Percentiles rank a stretch among this genome's conserved stretches.
phyloP scores from a whole-genome alignment of 1,140 invertebrate genomes.

The Drosophila ironensis region DNA sequence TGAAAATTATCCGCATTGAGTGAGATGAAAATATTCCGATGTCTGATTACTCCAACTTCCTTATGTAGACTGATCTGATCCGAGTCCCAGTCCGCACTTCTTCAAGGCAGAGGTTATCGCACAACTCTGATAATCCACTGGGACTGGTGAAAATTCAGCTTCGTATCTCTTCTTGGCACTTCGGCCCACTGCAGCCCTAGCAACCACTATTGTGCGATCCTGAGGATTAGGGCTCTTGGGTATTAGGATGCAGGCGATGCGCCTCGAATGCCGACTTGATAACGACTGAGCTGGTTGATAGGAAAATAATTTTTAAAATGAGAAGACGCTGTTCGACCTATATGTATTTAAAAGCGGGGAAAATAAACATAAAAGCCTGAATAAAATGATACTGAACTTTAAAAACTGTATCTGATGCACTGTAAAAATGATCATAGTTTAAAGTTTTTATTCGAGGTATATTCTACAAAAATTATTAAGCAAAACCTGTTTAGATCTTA shows the following conservation, averaged over 20 bases:
- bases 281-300: conserved; percentile 52
- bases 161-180: neutral
- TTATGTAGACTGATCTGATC: conserved; percentile 8
- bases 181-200: too few species aligned
- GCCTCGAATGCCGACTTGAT: conserved; percentile 62
- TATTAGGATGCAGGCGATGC: conserved; percentile 24
- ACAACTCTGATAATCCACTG: conserved; percentile 31
- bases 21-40: neutral
- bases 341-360: conserved; percentile 29
- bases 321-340: conserved; percentile 26
- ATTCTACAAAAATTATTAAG: neutral
- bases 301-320: conserved; percentile 36
- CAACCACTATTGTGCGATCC: conserved; percentile 5
- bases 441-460: too few species aligned
- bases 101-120: conserved; percentile 48
- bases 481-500: neutral
- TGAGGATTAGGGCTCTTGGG: conserved; percentile 10
- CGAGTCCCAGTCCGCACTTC: conserved; percentile 4
- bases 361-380: conserved; percentile 22
- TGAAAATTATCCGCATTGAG: neutral
- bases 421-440: conserved; percentile 13
- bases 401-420: conserved; percentile 36
- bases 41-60: conserved; percentile 12
- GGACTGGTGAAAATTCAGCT: neutral
- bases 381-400: conserved; percentile 43